These are phyloP conservation scores for Ammodytes marinus DNA, from an alignment of 2,113 vertebrate species.

Conservation along the genomic window DNA sequence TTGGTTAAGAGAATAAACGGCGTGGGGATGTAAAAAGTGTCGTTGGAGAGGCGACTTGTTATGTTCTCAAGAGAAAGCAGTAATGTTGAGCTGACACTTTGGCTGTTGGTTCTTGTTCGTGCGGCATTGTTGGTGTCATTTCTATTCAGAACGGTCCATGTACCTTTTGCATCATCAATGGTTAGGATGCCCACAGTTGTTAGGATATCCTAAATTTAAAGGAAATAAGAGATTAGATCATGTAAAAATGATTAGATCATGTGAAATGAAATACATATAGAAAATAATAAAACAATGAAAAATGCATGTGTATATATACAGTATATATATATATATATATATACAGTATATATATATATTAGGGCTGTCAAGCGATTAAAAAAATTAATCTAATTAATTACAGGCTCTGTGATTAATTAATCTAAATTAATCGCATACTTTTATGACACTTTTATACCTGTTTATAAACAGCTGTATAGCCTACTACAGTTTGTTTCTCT, in stretches of 20 bases:
- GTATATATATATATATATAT: too few relatives aligned
- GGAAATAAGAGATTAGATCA: neutral
- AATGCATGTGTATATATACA: too few relatives aligned
- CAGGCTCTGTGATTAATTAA: too few relatives aligned
- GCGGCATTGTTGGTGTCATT: neutral
- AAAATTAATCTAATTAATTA: too few relatives aligned
- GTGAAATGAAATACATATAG: neutral
- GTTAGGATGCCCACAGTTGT: conserved; percentile 53
- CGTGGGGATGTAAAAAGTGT: conserved; percentile 35
- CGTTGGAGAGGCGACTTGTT: neutral
- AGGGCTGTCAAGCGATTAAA: too few relatives aligned
- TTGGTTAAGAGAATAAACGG: conserved; percentile 47
- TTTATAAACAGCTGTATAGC: too few relatives aligned
- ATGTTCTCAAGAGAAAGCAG: conserved; percentile 38
- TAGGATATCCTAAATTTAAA: conserved; percentile 55
- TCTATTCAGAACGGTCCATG: conserved; percentile 47
- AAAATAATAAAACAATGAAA: too few relatives aligned
- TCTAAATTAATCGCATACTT: too few relatives aligned
- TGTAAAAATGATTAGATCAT: neutral
- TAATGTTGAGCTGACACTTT: conserved; percentile 46
- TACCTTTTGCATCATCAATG: neutral
- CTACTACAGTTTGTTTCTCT: too few relatives aligned
- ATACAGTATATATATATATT: too few relatives aligned
- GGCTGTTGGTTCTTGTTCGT: neutral
- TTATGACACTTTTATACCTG: too few relatives aligned